Percentiles rank a stretch among this genome's conserved stretches.
phyloP scores from a whole-genome alignment of 1,140 invertebrate species.

The Dreissena rostriformis region DNA sequence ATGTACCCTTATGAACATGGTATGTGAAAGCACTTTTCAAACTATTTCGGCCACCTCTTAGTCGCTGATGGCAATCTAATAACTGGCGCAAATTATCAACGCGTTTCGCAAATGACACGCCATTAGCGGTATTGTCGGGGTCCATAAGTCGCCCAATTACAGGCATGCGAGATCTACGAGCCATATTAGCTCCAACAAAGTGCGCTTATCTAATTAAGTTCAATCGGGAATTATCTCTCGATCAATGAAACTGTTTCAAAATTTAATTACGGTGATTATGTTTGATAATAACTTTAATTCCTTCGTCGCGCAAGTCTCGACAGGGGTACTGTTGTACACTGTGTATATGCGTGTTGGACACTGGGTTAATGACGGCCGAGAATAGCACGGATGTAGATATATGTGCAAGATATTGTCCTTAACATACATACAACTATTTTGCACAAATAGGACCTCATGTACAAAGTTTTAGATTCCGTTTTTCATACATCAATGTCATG shows the following conservation, averaged over 20 bases:
- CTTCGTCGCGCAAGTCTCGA: not conserved
- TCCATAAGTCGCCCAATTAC: constrained; percentile 14
- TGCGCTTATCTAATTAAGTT: constrained; percentile 14
- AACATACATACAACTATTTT: not conserved
- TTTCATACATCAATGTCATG: too few species aligned
- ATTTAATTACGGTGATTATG: constrained; percentile 13
- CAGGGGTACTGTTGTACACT: too few species aligned
- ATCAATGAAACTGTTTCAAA: constrained; percentile 13
- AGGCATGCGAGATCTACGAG: constrained; percentile 22
- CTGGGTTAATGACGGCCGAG: not conserved
- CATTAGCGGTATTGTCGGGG: not conserved
- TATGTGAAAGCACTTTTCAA: too few species aligned
- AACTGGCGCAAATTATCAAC: constrained; percentile 11
- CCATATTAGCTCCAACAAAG: constrained; percentile 9
- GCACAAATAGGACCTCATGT: too few species aligned
- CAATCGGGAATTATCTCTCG: constrained; percentile 4
- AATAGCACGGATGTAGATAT: not conserved
- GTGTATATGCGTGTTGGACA: not conserved
- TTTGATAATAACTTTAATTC: too few species aligned
- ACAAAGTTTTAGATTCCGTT: too few species aligned
- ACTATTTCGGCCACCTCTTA: too few species aligned
- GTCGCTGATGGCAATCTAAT: constrained; percentile 17
- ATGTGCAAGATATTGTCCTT: not conserved
- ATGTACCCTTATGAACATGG: too few species aligned
- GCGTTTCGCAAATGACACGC: constrained; percentile 7